phyloP scores from a whole-genome alignment of 1,140 invertebrate species.

The Rhyzopertha dominica region DNA sequence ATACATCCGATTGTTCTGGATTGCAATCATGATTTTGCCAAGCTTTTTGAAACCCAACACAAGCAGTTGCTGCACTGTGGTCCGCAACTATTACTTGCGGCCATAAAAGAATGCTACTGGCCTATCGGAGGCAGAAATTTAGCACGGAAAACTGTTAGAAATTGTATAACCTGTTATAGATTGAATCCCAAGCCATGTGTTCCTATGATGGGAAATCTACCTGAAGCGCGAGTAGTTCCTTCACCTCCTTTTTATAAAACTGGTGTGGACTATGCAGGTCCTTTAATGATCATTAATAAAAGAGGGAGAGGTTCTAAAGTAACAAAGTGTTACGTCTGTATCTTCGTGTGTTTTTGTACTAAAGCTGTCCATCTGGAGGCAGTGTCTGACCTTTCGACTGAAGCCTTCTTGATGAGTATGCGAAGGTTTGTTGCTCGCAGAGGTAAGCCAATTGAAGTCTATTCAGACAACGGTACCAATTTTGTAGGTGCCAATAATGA shows the following conservation, averaged over 20 bases:
- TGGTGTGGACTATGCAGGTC: conserved; percentile 39
- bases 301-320: conserved; percentile 20
- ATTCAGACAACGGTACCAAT: conserved; percentile 25
- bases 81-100: conserved; percentile 10
- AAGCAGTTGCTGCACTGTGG: conserved; percentile 27
- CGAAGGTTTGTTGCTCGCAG: conserved; percentile 43
- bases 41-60: conserved; percentile 26
- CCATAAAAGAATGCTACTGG: conserved; percentile 13
- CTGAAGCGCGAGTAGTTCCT: conserved; percentile 27
- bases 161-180: conserved; percentile 18
- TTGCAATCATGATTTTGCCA: background rate
- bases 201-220: conserved; percentile 39
- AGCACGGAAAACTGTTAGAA: conserved; percentile 13
- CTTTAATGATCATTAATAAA: conserved; percentile 27
- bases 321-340: conserved; percentile 38
- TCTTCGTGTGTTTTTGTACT: conserved; percentile 43
- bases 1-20: conserved; percentile 12
- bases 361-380: conserved; percentile 48
- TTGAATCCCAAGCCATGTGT: conserved; percentile 6
- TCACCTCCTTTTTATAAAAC: conserved; percentile 29
- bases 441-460: conserved; percentile 29
- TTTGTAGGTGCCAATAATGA: conserved; percentile 17
- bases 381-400: conserved; percentile 36
- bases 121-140: conserved; percentile 16
- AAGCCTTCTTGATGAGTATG: conserved; percentile 41